Percentiles rank a stretch among this genome's conserved stretches.
phyloP scores from a whole-genome alignment of 2,797 vertebrate genomes.

The Limnodromus scolopaceus region DNA sequence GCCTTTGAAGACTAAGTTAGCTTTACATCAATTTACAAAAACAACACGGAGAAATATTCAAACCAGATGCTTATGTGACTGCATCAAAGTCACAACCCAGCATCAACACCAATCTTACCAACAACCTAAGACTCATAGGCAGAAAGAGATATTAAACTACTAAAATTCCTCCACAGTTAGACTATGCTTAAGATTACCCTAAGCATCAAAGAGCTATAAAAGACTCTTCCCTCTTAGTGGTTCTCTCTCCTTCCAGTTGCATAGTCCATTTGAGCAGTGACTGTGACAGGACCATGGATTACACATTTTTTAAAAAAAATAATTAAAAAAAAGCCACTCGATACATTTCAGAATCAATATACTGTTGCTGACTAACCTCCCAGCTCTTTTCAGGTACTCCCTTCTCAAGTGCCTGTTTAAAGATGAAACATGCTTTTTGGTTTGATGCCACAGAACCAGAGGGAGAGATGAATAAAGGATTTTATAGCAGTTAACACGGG shows the following conservation, averaged over 20 bases:
- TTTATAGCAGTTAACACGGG: neutral
- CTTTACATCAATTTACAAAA: neutral
- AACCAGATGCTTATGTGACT: neutral
- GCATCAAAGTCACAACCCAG: neutral
- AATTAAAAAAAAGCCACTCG: neutral
- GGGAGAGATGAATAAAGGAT: neutral
- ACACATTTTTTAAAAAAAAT: neutral
- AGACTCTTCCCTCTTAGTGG: neutral
- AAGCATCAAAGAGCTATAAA: neutral
- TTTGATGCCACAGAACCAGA: neutral
- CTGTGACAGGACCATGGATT: neutral
- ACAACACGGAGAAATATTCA: neutral
- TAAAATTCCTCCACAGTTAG: neutral
- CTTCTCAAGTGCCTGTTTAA: neutral
- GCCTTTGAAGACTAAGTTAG: neutral
- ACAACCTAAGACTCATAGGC: neutral
- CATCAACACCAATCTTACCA: neutral
- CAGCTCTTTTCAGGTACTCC: neutral
- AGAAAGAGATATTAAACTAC: neutral
- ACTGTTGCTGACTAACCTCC: neutral
- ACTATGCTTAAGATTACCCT: neutral
- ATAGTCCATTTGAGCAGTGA: neutral
- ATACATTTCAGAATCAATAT: neutral
- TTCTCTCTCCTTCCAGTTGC: neutral
- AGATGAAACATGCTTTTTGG: neutral